phyloP scores from a whole-genome alignment of 2,113 vertebrate genomes.

The Pteropus alecto region DNA sequence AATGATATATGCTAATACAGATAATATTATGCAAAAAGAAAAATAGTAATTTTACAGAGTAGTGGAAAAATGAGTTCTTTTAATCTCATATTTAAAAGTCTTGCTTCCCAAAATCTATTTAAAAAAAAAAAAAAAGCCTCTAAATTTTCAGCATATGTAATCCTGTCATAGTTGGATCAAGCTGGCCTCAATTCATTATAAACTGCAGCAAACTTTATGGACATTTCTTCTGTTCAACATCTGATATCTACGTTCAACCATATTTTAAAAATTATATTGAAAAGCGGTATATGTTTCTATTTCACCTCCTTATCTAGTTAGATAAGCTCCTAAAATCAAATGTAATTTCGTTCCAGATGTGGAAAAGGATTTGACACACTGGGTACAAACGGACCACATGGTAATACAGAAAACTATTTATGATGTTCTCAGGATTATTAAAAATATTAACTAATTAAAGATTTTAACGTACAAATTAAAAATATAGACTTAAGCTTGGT shows the following conservation, averaged over 20 bases:
- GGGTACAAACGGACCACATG: not conserved
- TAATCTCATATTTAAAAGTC: conserved; percentile 23
- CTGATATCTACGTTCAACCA: not conserved
- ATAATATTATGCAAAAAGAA: not conserved
- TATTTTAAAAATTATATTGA: not conserved
- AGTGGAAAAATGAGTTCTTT: conserved; percentile 9
- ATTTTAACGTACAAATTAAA: conserved; percentile 37
- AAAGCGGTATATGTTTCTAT: not conserved
- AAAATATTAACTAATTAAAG: not conserved
- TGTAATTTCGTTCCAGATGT: not conserved
- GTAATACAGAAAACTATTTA: not conserved
- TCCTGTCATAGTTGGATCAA: not conserved
- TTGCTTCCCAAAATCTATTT: not conserved
- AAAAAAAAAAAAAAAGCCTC: not conserved
- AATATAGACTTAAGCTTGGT: not conserved
- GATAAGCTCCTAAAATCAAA: conserved; percentile 2
- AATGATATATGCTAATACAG: not conserved
- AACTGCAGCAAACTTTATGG: not conserved
- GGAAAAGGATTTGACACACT: conserved; percentile 14
- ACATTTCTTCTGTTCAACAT: not conserved
- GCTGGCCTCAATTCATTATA: not conserved
- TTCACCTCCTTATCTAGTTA: conserved; percentile 5
- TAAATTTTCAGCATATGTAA: not conserved
- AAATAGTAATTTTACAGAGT: not conserved
- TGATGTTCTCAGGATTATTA: conserved; percentile 2